Evolutionary conservation across 2,797 vertebrate species (phyloP), one percentile per base, ranked within the genome.

Genomic region (Crotalus adamanteus): DNA sequence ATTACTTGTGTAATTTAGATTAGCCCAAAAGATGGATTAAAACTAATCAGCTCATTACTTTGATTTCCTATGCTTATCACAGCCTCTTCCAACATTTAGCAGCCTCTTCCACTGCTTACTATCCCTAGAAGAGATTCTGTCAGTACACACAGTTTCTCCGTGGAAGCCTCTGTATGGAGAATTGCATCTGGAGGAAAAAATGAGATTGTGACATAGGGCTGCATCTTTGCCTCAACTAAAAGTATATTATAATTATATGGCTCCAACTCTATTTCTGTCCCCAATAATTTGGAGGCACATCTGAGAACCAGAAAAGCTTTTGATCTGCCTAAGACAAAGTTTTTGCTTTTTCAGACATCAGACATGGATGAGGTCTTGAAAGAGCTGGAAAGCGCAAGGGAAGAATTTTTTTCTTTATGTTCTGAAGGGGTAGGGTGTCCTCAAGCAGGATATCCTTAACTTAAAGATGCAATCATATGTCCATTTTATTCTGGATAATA

Each of bases 21-120:
- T 91, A 89, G 6, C 91, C 53, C 51, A 87, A 88, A 89, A 93
- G 93, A 92, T 22, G 93, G 57, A 83, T 89, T 92, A 89, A 92
- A 93, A 83, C n/a, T 88, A 8, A 93, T 94, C 55, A 65, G 73
- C 56, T 57, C 59, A 26, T n/a, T 92, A 26, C 6, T 37, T 93
- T 25, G 26, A 86, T 83, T 22, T 25, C 85, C 85, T 78, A 78
- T 78, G 18, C 18, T 78, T 78, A 78, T 78, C 37, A 78, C 31
- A 78, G 69, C 69, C 8, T 78, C 69, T 78, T 42, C 73, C 73
- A 78, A 78, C 7, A 78, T 78, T 42, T 7, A 78, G 69, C 69
- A 78, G 69, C 69, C 16, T 73, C 16, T 18, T 73, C 31, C 31
- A 78, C 22, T 22, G 20, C 18, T 78, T 25, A 18, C 73, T 42